Percentiles rank a stretch among this genome's conserved stretches.
These are phyloP conservation scores for Tauraco hartlaubi DNA, from an alignment of 2,797 vertebrate genomes.

Conservation along the genomic window DNA sequence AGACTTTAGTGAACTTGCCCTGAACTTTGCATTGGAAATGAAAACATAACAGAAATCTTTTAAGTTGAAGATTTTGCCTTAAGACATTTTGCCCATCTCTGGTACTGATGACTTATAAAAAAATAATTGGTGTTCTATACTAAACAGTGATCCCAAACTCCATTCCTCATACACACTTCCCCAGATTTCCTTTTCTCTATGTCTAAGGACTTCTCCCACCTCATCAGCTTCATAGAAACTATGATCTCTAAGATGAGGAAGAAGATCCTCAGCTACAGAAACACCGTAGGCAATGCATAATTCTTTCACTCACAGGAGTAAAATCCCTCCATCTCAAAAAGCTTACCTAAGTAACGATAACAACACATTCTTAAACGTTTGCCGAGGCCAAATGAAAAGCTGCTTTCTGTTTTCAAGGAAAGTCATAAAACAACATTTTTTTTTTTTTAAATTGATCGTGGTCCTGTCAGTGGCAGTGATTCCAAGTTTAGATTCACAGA, in stretches of 20 bases:
- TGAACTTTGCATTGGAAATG: constrained; percentile 45
- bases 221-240: not conserved
- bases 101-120: not conserved
- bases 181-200: not conserved
- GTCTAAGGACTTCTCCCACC: not conserved
- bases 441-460: not conserved
- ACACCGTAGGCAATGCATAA: not conserved
- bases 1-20: constrained; percentile 4
- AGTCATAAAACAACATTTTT: not conserved
- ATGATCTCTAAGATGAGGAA: not conserved
- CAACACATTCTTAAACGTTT: not conserved
- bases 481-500: not conserved
- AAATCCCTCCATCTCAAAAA: not conserved
- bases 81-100: not conserved
- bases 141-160: not conserved
- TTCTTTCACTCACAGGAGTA: not conserved
- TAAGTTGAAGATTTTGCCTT: not conserved
- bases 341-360: not conserved
- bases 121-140: not conserved
- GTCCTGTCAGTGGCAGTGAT: not conserved
- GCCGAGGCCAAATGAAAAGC: not conserved
- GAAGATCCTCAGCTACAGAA: not conserved
- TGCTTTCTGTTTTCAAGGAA: not conserved
- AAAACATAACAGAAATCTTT: constrained; percentile 21
- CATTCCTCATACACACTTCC: not conserved